Evolutionary conservation across 2,888 invertebrate genomes (phyloP), one percentile per base, ranked within the genome.

Genomic region (Nomada goodeniana): DNA sequence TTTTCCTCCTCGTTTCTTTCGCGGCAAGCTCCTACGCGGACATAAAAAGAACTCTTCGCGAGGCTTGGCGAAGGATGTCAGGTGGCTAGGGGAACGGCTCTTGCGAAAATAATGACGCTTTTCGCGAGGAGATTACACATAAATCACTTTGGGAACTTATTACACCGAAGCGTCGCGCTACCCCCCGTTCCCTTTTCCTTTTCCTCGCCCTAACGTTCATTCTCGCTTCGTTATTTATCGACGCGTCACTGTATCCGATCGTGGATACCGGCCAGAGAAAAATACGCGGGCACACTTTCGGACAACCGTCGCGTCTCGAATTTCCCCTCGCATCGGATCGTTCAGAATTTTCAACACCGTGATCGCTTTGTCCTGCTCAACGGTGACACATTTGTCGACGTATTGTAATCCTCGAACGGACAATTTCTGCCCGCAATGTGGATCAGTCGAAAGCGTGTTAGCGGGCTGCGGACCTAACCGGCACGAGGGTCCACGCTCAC

Each of bases 401-500:
- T 36, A 74, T 69, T 26, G 80, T 79, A 80, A 83, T 86, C 83
- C 61, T 78, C 78, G 65, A 79, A 86, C 78, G 65, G 83, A 77
- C 73, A 20, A 67, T 85, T 78, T 65, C 57, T 68, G 44, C 65
- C 29, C 69, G 42, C 65, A 69, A 70, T 68, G 50, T 63, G 20
- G 18, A 26, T 47, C 70, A 44, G 23, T 50, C 76, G 75, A 64
- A 81, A 81, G 52, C 80, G 85, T 77, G 89, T 88, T 88, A 89
- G 84, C 88, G 76, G 82, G 74, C 47, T 80, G 85, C 77, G 77
- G 76, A 80, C 69, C 80, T 82, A 26, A 73, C 44, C 29, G 73
- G 69, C 29, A 78, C 18, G 71, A 55, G 77, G 72, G 72, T 75
- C 65, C 84, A 84, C 80, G 87, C 90, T 89, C 88, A 88, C 90